Base-by-base conservation (phyloP, 2,888 invertebrate genomes). In the Mactromeris polynyma region DNA sequence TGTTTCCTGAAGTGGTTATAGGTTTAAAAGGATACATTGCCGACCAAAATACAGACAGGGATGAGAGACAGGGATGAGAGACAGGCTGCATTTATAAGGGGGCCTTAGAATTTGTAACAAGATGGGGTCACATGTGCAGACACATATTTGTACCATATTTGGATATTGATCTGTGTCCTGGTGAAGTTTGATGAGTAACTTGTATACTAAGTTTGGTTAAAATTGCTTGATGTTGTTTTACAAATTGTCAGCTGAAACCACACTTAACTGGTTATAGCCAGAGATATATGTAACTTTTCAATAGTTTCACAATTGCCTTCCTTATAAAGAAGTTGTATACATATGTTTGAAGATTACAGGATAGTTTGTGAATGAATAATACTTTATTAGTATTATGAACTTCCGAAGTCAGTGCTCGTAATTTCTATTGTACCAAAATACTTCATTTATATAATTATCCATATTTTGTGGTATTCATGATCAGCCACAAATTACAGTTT, bases 391-490 rank as follows among this genome's bases (percentile, higher is more conserved):
- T 36, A 3, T 26, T 26, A 26, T 64, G 58, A 33, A 73, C 73
- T 73, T 73, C 73, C 73, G 73, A 73, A 73, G 6, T 73, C 33
- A 73, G 73, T 73, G 19, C 73, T 73, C 2, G 36, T 73, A 33
- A 2, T 31, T 36, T 33, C 73, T 73, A 33, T 73, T 73, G 19
- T 73, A 19, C 36, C 33, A 33, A 73, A 73, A 26, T 36, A 33
- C 73, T 73, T 14, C 17, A 73, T 73, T 36, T 17, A 26, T 73
- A 73, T 26, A 19, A 73, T 73, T 73, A 19, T 33, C 36, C 33
- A 19, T 73, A 73, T 73, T 19, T 73, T 73, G 73, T 73, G 73
- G 73, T 73, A 73, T 33, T 73, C 19, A 11, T 33, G 73, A 73
- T 73, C 26, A 11, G 11, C 73, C 36, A 26, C 33, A 36, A 36